Conservation (phyloP, 1,140 invertebrate species). For the Triops longicaudatus region DNA sequence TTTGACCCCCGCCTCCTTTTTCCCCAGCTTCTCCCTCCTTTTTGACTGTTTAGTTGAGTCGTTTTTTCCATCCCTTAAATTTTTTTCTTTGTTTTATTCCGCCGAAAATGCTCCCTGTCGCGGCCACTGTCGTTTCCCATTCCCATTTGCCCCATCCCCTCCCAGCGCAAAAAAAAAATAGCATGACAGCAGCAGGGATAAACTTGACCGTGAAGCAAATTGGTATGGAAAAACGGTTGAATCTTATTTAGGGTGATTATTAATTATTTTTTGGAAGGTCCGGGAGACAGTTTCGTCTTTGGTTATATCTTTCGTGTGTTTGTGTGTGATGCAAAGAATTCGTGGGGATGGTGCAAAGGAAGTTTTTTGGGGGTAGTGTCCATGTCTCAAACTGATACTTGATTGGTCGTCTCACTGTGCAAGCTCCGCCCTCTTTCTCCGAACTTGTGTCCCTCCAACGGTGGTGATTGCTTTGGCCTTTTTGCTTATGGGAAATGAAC, state of each 20-base stretch:
- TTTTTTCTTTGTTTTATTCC: neutral
- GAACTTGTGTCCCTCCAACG: neutral
- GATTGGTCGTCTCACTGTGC: slow-evolving; percentile 5
- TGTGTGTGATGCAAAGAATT: neutral
- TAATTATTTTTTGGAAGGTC: neutral
- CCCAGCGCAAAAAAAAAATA: neutral
- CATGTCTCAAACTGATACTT: neutral
- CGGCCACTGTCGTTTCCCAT: neutral
- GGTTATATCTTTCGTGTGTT: neutral
- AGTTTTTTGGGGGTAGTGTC: neutral
- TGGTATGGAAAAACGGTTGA: neutral
- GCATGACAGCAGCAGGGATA: neutral
- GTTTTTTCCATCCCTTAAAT: neutral
- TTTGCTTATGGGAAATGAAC: slow-evolving; percentile 7
- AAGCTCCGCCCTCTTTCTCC: slow-evolving; percentile 4
- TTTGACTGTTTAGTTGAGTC: slow-evolving; percentile 8
- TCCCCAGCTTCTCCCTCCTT: neutral
- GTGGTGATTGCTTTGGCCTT: slow-evolving; percentile 14
- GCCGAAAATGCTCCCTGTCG: neutral
- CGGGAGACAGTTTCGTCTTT: slow-evolving; percentile 6
- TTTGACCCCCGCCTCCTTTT: neutral
- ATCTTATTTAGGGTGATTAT: slow-evolving; percentile 13
- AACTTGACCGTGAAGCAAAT: neutral
- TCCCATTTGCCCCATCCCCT: neutral
- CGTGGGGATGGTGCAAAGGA: neutral